Percentiles rank a stretch among this genome's conserved stretches.
These are phyloP conservation scores for Melinaea marsaeus DNA, from an alignment of 2,888 invertebrate species.

Conservation along the genomic window DNA sequence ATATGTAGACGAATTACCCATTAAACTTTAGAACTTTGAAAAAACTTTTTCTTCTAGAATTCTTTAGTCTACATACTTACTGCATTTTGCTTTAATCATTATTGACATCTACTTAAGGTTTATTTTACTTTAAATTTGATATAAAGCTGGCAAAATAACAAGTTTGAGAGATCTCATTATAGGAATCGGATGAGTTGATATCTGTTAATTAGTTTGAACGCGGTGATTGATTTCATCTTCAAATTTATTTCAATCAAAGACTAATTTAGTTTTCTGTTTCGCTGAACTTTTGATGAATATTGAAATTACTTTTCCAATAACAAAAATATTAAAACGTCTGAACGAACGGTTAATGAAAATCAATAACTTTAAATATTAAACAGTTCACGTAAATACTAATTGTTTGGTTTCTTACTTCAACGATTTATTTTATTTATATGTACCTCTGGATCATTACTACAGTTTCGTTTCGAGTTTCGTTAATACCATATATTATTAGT, in stretches of 20 bases:
- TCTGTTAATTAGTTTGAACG: conserved; percentile 39
- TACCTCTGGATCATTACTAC: too few species aligned
- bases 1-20: not conserved
- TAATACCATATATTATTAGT: too few species aligned
- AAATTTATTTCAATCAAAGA: conserved; percentile 21
- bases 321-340: too few species aligned
- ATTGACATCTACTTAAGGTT: not conserved
- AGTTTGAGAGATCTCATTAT: conserved; percentile 43
- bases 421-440: too few species aligned
- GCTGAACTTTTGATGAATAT: not conserved
- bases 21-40: not conserved
- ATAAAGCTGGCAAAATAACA: conserved; percentile 30
- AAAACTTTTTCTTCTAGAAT: not conserved
- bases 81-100: not conserved
- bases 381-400: too few species aligned
- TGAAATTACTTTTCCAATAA: too few species aligned
- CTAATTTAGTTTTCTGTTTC: conserved; percentile 7
- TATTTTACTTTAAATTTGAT: not conserved
- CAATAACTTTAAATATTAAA: too few species aligned
- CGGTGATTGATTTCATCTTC: conserved; percentile 25
- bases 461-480: too few species aligned
- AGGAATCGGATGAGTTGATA: conserved; percentile 39
- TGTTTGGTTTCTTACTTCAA: too few species aligned
- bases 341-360: too few species aligned
- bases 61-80: not conserved